These are phyloP conservation scores for Xanthia icteritia DNA, from an alignment of 2,888 invertebrate species.

Conservation along the genomic window DNA sequence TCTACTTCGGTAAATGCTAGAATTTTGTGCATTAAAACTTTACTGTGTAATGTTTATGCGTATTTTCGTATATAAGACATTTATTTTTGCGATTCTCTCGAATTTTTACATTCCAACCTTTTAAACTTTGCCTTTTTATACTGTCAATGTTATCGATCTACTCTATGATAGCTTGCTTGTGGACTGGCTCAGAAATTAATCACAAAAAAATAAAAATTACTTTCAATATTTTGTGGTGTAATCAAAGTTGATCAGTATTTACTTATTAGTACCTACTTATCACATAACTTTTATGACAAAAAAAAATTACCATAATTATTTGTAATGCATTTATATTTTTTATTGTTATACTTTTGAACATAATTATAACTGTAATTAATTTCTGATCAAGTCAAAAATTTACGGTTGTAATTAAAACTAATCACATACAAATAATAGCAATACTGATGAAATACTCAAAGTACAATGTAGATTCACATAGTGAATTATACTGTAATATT, in stretches of 20 bases:
- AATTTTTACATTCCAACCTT: constrained; percentile 73
- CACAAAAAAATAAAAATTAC: not conserved
- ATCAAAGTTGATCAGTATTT: not conserved
- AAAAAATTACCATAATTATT: not conserved
- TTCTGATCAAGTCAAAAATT: constrained; percentile 54
- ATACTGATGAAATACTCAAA: constrained; percentile 78
- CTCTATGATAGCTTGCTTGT: constrained; percentile 64
- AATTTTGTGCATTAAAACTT: constrained; percentile 66
- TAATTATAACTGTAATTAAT: constrained; percentile 33
- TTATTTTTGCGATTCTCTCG: constrained; percentile 73
- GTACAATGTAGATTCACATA: constrained; percentile 76
- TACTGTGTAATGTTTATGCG: constrained; percentile 63
- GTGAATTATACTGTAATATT: constrained; percentile 61
- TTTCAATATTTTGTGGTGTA: not conserved
- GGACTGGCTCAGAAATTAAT: constrained; percentile 58
- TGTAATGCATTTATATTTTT: constrained; percentile 2
- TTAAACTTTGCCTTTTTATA: constrained; percentile 65
- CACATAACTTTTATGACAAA: not conserved
- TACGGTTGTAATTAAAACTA: constrained; percentile 67
- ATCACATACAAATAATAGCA: constrained; percentile 73
- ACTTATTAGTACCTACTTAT: not conserved
- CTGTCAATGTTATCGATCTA: constrained; percentile 62
- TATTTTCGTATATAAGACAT: constrained; percentile 64
- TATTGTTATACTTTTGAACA: not conserved
- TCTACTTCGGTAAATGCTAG: constrained; percentile 64